Evolutionary conservation across 2,797 vertebrate genomes (phyloP).

Genomic region (Mallotus villosus): DNA sequence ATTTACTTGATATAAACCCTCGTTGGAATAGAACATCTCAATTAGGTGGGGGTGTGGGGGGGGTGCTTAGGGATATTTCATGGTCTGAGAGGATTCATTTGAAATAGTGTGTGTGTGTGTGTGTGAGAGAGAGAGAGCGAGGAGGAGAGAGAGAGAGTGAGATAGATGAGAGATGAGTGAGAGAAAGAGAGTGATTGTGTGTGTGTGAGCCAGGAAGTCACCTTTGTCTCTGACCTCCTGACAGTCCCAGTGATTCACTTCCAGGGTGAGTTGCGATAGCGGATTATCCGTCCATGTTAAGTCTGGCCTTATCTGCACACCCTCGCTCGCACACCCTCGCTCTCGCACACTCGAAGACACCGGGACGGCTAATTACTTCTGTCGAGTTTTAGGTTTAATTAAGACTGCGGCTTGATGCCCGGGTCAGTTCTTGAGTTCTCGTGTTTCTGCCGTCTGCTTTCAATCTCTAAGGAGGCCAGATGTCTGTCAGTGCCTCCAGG

Average conservation of each 20-base stretch:
- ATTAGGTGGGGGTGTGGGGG: too few relatives aligned
- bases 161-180: too few relatives aligned
- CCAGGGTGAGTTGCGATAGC: not conserved
- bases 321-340: too few relatives aligned
- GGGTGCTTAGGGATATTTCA: too few relatives aligned
- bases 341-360: not conserved
- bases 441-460: not conserved
- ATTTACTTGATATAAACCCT: too few relatives aligned
- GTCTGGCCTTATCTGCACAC: not conserved
- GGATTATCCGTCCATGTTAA: not conserved
- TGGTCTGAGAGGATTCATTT: too few relatives aligned
- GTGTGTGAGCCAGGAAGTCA: not conserved
- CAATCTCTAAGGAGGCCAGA: not conserved
- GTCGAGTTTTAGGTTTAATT: not conserved
- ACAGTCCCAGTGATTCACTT: not conserved
- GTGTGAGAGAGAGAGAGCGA: too few relatives aligned
- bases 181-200: too few relatives aligned
- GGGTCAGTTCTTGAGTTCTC: not conserved
- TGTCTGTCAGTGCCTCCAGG: not conserved
- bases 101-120: too few relatives aligned
- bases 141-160: too few relatives aligned
- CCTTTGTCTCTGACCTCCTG: not conserved
- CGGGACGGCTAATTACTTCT: not conserved
- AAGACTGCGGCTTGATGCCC: not conserved
- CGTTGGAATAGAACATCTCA: too few relatives aligned